Evolutionary conservation across 1,140 invertebrate genomes (phyloP).

Genomic region (Leguminivora glycinivorella): DNA sequence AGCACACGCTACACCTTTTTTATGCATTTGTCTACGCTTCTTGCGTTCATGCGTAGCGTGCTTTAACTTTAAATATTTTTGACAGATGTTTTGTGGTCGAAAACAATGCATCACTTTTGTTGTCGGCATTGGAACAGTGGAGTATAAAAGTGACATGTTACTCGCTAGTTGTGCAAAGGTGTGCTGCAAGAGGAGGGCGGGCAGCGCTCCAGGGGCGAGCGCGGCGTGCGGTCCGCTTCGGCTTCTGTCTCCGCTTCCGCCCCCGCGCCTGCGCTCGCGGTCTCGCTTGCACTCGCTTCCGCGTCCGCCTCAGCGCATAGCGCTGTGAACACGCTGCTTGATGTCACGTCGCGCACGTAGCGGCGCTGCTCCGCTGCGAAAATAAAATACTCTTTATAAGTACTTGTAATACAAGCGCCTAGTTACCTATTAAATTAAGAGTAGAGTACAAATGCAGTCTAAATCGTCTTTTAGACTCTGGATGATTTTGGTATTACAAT

Average conservation of each 20-base stretch:
- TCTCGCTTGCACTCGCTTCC: conserved; percentile 60
- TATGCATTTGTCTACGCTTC: no score
- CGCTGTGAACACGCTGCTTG: conserved; percentile 58
- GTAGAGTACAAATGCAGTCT: no score
- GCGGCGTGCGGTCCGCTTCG: conserved; percentile 64
- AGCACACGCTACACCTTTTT: background rate
- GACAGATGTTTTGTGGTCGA: background rate
- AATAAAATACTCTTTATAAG: background rate
- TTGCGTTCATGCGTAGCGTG: no score
- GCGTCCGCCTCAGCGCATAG: conserved; percentile 45
- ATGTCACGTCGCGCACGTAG: conserved; percentile 66
- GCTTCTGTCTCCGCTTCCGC: conserved; percentile 45
- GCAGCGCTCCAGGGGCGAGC: conserved; percentile 55
- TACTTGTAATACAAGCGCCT: no score
- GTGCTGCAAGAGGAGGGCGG: conserved; percentile 60
- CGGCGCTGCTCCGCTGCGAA: conserved; percentile 68
- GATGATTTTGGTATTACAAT: no score
- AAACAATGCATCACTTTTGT: background rate
- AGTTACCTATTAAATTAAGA: background rate
- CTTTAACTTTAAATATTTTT: no score
- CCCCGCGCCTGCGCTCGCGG: conserved; percentile 25
- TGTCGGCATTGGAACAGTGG: background rate
- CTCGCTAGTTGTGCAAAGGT: conserved; percentile 58
- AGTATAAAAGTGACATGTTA: background rate
- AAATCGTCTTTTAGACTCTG: no score